These are phyloP conservation scores for Minunthozetes semirufus DNA, from an alignment of 2,888 invertebrate genomes.

Conservation along the genomic window DNA sequence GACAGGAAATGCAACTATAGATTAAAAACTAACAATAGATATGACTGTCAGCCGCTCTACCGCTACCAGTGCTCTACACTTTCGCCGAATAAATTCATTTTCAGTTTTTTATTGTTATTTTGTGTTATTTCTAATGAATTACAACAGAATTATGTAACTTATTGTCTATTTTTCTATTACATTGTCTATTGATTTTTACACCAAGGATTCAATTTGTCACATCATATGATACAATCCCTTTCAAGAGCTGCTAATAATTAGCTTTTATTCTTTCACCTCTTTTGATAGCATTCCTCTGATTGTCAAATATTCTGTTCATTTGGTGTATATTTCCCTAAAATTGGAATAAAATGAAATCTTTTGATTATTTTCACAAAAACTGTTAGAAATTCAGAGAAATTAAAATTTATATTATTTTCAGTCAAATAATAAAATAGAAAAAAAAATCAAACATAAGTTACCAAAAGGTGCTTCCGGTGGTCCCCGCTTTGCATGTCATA, in stretches of 20 bases:
- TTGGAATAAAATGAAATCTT: no score
- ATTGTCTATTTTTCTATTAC: neutral
- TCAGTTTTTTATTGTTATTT: neutral
- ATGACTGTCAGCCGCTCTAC: neutral
- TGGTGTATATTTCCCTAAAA: no score
- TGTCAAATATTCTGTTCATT: neutral
- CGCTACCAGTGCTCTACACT: neutral
- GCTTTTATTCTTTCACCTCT: neutral
- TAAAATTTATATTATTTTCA: neutral
- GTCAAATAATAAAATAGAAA: neutral
- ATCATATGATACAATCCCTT: neutral
- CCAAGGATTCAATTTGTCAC: constrained; percentile 21
- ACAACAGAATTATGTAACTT: neutral
- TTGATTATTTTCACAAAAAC: no score
- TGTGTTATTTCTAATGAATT: neutral
- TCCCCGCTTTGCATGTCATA: neutral
- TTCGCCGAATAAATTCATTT: neutral
- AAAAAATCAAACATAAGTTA: neutral
- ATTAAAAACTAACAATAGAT: neutral
- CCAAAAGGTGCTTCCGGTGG: constrained; percentile 12
- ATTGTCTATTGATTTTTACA: neutral
- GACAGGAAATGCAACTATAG: neutral
- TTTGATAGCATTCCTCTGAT: neutral
- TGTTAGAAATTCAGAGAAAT: neutral
- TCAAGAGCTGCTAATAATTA: neutral